Base-by-base conservation (phyloP, 1,140 invertebrate genomes). In the Zaprionus nigranus region DNA sequence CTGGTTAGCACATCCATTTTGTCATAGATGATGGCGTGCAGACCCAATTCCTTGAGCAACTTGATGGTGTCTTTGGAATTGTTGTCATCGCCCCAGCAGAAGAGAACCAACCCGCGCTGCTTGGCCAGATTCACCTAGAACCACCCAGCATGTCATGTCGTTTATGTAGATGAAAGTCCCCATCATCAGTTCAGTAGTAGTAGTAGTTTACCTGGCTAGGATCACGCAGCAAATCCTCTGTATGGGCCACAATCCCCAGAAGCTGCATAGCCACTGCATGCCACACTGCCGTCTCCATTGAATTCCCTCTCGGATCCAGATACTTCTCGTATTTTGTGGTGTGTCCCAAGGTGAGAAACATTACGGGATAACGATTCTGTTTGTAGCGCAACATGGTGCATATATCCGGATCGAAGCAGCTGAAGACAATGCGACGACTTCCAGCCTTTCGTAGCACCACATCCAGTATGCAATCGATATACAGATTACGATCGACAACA, bases 71-170 rank as follows among this genome's bases (percentile, higher is more conserved):
- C 95, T 67, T 95, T 95, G 91, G 97, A 96, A 82, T 99, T 98
- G 87, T 98, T 98, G 91, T 98, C 97, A 91, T 99, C 98, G 5
- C 98, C 98, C 98, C 98, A 99, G 91, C 97, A 98, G 92, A 99
- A 99, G 49, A 99, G 95, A 2, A 98, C 95, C 20, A 99, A 94
- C 15, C 96, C 96, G 30, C 95, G 94, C 76, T 96, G 94, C 76
- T 95, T 96, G 0, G 96, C 96, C 56, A 96, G 90, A 80, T 96
- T 95, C 1, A 98, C 95, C 94, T 94, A 81, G 65, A 83, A 82
- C 71, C 75, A 70, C 70, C 75, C 73, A 60, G 13, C 40, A 17
- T 26, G 24, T n/a, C n/a, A 17, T 7, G n/a, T 17, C n/a, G 40
- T 17, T 17, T 22, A 40, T 54, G 66, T 72, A 59, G 59, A 59